Conservation (phyloP, 2,888 invertebrate genomes). For the Cactoblastis cactorum region DNA sequence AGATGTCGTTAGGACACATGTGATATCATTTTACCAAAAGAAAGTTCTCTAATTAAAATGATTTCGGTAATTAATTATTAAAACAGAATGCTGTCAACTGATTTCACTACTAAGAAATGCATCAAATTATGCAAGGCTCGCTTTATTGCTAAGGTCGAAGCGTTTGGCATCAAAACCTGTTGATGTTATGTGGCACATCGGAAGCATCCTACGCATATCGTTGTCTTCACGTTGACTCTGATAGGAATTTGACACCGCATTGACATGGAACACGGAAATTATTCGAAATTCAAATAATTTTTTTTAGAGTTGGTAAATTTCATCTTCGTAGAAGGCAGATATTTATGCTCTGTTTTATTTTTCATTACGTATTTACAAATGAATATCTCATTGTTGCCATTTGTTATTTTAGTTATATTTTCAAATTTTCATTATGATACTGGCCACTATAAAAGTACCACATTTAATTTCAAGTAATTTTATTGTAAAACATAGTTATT, state of each 20-base stretch:
- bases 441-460: no score
- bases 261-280: constrained; percentile 16
- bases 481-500: no score
- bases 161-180: constrained; percentile 36
- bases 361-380: no score
- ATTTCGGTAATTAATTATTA: not conserved
- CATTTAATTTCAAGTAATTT: no score
- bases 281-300: constrained; percentile 11
- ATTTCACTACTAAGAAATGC: constrained; percentile 9
- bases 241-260: constrained; percentile 40
- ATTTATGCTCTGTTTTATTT: not conserved
- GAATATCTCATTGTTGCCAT: no score
- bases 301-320: not conserved
- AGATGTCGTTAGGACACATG: not conserved
- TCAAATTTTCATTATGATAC: no score
- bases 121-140: constrained; percentile 5
- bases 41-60: not conserved
- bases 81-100: not conserved
- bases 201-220: constrained; percentile 46
- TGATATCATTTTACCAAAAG: not conserved
- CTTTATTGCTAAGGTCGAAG: constrained; percentile 16
- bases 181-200: constrained; percentile 34
- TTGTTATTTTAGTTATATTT: no score
- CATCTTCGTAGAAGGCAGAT: not conserved
- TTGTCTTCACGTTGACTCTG: constrained; percentile 28